These are phyloP conservation scores for Nasua narica DNA, from an alignment of 2,797 vertebrate species.

Conservation along the genomic window DNA sequence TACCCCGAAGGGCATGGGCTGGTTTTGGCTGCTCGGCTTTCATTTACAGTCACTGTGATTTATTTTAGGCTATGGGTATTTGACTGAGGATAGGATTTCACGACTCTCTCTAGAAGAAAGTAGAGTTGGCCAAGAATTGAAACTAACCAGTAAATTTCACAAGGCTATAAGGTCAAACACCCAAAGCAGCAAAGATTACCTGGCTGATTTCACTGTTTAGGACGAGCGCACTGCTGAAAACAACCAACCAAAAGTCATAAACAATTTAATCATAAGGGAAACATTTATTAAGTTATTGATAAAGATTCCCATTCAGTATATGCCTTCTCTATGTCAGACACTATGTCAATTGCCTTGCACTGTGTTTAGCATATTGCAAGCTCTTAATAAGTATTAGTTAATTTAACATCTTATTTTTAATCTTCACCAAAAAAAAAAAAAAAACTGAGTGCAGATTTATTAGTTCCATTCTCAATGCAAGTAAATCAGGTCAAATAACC, in stretches of 20 bases:
- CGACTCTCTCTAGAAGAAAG: background rate
- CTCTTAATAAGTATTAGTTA: background rate
- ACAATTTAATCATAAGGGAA: background rate
- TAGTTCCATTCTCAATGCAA: background rate
- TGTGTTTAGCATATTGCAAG: background rate
- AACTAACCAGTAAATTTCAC: background rate
- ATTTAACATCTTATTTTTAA: constrained; percentile 16
- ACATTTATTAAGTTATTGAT: background rate
- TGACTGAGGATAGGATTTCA: background rate
- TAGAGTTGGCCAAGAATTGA: background rate
- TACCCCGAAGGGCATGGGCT: background rate
- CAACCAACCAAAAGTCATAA: background rate
- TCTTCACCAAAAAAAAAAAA: background rate
- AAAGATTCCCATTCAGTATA: background rate
- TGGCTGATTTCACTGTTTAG: background rate
- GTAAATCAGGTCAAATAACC: background rate
- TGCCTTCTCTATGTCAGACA: background rate
- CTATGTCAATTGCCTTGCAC: background rate
- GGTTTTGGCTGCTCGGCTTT: background rate
- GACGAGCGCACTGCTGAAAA: background rate
- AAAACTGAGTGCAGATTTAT: background rate
- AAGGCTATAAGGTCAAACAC: background rate
- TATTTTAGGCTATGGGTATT: background rate
- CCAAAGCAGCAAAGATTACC: background rate
- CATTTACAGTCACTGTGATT: background rate